Conservation (phyloP, 2,888 invertebrate genomes). For the Mantis religiosa region DNA sequence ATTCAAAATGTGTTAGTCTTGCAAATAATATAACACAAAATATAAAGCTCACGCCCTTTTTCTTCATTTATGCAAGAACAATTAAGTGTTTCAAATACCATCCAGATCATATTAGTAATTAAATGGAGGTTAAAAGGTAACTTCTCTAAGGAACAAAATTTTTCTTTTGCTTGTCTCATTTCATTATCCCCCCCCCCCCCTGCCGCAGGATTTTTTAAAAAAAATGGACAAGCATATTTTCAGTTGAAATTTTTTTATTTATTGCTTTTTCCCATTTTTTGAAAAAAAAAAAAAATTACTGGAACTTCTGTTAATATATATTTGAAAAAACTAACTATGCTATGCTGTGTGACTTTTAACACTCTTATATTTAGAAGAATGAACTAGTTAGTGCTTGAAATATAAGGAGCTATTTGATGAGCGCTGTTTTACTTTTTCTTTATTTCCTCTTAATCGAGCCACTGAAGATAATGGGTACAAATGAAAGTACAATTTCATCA, state of each 20-base stretch:
- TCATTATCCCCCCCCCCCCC: background rate
- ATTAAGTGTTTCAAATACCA: background rate
- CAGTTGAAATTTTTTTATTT: background rate
- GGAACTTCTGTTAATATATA: background rate
- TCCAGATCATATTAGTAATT: background rate
- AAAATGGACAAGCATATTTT: too few relatives aligned
- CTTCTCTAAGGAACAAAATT: background rate
- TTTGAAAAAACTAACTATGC: background rate
- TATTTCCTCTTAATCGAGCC: background rate
- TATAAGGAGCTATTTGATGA: background rate
- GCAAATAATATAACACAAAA: too few relatives aligned
- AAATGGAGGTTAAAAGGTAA: background rate
- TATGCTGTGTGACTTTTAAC: background rate
- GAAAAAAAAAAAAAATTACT: too few relatives aligned
- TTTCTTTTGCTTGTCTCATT: background rate
- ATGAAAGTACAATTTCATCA: background rate
- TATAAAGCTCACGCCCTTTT: too few relatives aligned
- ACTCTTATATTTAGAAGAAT: background rate
- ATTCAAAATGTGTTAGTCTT: too few relatives aligned
- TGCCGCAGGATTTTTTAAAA: too few relatives aligned
- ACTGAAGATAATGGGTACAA: background rate
- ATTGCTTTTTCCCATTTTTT: background rate
- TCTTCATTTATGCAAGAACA: too few relatives aligned
- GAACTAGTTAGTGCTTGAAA: background rate
- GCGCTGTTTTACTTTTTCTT: background rate